phyloP scores from a whole-genome alignment of 2,113 vertebrate species.

The Picathartes gymnocephalus region DNA sequence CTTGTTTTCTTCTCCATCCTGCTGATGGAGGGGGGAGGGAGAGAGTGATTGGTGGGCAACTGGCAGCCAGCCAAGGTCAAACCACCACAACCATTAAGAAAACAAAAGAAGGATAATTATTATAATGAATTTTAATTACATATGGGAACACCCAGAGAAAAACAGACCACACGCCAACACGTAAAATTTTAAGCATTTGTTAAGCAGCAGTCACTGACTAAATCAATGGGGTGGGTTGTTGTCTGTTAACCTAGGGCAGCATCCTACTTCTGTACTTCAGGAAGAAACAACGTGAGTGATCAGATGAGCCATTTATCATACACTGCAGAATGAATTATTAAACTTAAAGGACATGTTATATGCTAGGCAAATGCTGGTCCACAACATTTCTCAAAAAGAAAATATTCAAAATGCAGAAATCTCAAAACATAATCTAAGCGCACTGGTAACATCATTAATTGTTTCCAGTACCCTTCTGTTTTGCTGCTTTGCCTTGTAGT shows the following conservation, averaged over 20 bases:
- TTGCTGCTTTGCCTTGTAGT: slow-evolving; percentile 3
- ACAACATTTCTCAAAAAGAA: background rate
- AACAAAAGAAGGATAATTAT: background rate
- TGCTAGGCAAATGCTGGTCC: slow-evolving; percentile 13
- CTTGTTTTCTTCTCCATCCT: background rate
- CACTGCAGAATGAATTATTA: slow-evolving; percentile 15
- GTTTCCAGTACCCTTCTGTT: background rate
- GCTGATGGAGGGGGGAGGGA: background rate
- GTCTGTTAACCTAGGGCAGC: slow-evolving; percentile 29
- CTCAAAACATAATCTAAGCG: background rate
- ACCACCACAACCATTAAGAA: background rate
- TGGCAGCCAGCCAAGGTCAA: background rate
- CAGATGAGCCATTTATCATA: slow-evolving; percentile 55
- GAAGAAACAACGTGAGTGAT: slow-evolving; percentile 46
- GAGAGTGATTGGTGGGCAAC: background rate
- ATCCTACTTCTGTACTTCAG: slow-evolving; percentile 11
- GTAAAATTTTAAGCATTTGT: background rate
- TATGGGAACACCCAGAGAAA: background rate
- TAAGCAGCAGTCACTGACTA: slow-evolving; percentile 9
- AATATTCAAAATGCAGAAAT: background rate
- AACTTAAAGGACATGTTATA: background rate
- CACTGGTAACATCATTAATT: background rate
- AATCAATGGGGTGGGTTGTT: background rate
- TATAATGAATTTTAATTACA: background rate
- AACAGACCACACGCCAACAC: background rate